Evolutionary conservation across 2,113 vertebrate species (phyloP), one percentile per base, ranked within the genome.

Genomic region (Hemiscyllium ocellatum): DNA sequence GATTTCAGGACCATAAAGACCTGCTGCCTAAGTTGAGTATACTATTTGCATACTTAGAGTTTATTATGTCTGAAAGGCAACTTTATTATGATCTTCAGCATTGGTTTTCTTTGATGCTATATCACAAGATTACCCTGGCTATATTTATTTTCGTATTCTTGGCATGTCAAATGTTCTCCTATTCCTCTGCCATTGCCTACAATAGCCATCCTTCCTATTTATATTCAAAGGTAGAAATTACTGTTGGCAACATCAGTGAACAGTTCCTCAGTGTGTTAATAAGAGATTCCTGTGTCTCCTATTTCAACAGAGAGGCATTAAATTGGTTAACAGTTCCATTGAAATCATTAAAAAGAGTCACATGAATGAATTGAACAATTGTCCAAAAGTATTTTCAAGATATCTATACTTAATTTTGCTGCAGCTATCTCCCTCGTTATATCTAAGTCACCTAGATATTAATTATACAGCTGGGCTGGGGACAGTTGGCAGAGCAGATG

Each of bases 401-500:
- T 19, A 22, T 22, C 17, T n/a, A 83, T 42, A 42, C 7, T 22
- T 83, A 42, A 83, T 83, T 47, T 83, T 83, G 37, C 80, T 83
- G 13, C 52, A 90, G 50, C 24, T 61, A n/a, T 90, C 26, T 3
- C 61, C 50, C 61, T 24, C 17, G 50, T 61, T 89, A 61, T 33
- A 66, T 10, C 17, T 37, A 37, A 91, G 6, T 37, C 61, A 66
- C 37, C 89, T 6, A 19, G 89, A 91, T 91, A 37, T 91, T 91
- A 90, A 65, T 65, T 91, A 91, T 37, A 91, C 61, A 66, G 56
- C 37, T 20, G 33, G 61, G 65, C n/a, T 93, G 37, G 61, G 89
- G 19, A 66, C 89, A 37, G 61, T 93, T 93, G 89, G 89, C 61
- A 93, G 33, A 93, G 89, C 56, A 66, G 56, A 93, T 93, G 89